Evolutionary conservation across 2,888 invertebrate genomes (phyloP), one percentile per base, ranked within the genome.

Genomic region (Sipha maydis): DNA sequence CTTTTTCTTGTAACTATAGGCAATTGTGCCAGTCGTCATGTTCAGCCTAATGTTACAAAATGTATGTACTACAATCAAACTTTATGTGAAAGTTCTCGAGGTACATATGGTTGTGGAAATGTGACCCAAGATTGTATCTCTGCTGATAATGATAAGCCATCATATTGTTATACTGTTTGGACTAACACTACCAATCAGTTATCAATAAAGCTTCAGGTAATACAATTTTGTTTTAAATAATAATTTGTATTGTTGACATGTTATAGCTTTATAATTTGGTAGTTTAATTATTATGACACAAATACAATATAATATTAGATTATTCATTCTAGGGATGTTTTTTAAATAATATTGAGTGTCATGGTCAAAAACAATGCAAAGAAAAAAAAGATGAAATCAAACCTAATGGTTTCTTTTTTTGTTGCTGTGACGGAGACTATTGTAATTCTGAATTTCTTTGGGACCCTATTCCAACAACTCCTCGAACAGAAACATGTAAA

Each of bases 161-260:
- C 95, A 91, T 96, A 96, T 91, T 98, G 97, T 92, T 97, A 95
- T 92, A 96, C 96, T 0, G 92, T 97, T 0, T 98, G 97, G 97
- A 94, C 94, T 89, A 94, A 94, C 91, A 94, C 94, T 91, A 92
- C 88, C 31, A 88, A 88, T 82, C 14, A 76, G 25, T 48, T 88
- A 82, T n/a, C 17, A 48, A 41, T 88, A 61, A 67, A 67, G 1
- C 75, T 82, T 5, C 82, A 88, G 82, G 88, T 88, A 38, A 34
- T 83, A 69, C 0, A 77, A 48, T 69, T 85, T 19, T 69, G 3
- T 48, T 77, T 31, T n/a, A 41, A 8, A 41, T 41, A 41, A 34
- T 41, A 8, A 41, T 41, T n/a, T n/a, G n/a, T n/a, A n/a, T n/a
- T n/a, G n/a, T n/a, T n/a, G n/a, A n/a, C n/a, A n/a, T n/a, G n/a